Base-by-base conservation (phyloP, 2,888 invertebrate genomes). In the Lissonota sp. region DNA sequence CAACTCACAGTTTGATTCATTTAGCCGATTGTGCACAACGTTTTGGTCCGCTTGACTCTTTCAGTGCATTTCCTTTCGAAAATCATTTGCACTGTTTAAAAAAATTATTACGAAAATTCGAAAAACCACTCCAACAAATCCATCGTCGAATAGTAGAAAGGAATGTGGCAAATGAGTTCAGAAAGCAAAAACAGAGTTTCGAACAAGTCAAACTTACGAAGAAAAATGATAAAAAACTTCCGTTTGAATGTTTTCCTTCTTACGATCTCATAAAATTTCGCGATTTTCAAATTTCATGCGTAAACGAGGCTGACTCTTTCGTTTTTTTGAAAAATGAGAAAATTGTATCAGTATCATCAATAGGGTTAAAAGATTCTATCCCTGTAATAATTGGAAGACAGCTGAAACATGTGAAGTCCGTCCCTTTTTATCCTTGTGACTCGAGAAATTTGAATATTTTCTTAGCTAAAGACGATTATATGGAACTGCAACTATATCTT, bases 51-150 rank as follows among this genome's bases (percentile, higher is more conserved):
- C 53, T 69, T n/a, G 53, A 69, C 40, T 16, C 69, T 10, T 69
- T 69, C 16, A 51, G 69, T 69, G 69, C 69, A 49, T 69, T 69
- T 37, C 51, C 69, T 14, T 69, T 51, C 12, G 69, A 46, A 51
- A 69, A 51, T 10, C 12, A 51, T 69, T 10, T 69, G n/a, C 49
- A 51, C 10, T 39, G 37, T 12, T 69, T 69, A 12, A 69, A 51
- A 53, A 69, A 53, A 69, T 16, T 51, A 14, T 37, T 69, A 16
- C 4, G 37, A 12, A 69, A 69, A 69, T 14, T 37, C 5, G 67
- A 67, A 46, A 44, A 67, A 14, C 67, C 67, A 6, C 16, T 67
- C 8, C 26, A 49, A 69, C 69, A 69, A 37, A 49, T 69, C 14
- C 69, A 69, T 26, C 37, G 37, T 53, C 6, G 69, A 69, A 69